Base-by-base conservation (phyloP, 2,797 vertebrate species). In the Sebastes vulpes region DNA sequence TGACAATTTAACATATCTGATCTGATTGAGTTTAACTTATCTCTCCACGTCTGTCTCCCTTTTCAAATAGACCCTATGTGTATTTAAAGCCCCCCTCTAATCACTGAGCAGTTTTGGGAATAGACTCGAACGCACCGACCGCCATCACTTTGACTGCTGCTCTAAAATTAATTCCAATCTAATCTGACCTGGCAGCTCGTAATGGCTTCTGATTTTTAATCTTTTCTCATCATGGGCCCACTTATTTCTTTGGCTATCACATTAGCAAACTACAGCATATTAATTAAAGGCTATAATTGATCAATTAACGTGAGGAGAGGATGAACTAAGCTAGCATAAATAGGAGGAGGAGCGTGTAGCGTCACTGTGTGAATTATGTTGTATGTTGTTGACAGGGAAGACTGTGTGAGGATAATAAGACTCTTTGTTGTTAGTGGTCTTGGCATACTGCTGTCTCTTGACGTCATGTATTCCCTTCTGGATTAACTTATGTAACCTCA, bases 131-230 rank as follows among this genome's bases (percentile, higher is more conserved):
- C 6, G 6, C 46, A 61, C 32, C 64, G 60, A 65, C 76, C 42
- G 25, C 3, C 50, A 52, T 82, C 29, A 18, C 69, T 75, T 76
- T 11, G 1, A 52, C 48, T 79, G 66, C 65, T 54, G 61, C 77
- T 72, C 61, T 69, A 18, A 83, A 82, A 81, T 85, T 0, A 77
- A 72, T 77, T 53, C 66, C 48, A 60, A 31, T 75, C 65, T 84
- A 84, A 90, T 81, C 67, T 79, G 83, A 89, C 84, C 83, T 92
- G 86, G 72, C 83, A 77, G 82, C 65, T 87, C 18, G 1, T 89
- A 86, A 90, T 81, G 29, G 50, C 25, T 69, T 81, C 77, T 83
- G 81, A 78, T 78, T 76, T 89, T 86, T 71, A 73, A 80, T 90
- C 78, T 38, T 65, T 56, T 84, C 66, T 85, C 75, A 84, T 87